Evolutionary conservation across 2,888 invertebrate species (phyloP), one percentile per base, ranked within the genome.

Genomic region (Agonopterix heracliana): DNA sequence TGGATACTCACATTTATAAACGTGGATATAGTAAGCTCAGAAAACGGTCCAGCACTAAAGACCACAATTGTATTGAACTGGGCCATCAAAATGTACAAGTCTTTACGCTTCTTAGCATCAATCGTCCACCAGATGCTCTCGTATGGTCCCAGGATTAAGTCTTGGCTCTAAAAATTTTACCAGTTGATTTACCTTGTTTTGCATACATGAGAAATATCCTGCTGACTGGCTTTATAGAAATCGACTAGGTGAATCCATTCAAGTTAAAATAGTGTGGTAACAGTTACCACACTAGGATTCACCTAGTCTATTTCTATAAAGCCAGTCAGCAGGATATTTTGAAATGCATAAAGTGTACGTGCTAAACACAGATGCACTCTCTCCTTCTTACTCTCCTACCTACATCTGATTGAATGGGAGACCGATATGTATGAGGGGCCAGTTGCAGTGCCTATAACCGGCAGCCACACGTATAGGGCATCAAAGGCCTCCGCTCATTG

Each of bases 31-130:
- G 77, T 82, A 0, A 86, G 62, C 7, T 73, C 63, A 0, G 70
- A 59, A 36, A 84, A 84, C 0, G 85, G 84, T 0, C 85, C 85
- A 0, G 84, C 84, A 0, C 77, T 77, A 47, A 85, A 85, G 0
- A 80, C 76, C 0, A 84, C 58, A 0, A 41, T 54, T 13, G 66
- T 77, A 0, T 60, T 69, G 14, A 71, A 72, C 59, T 84, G 85
- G 0, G 60, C 66, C 0, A 55, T 63, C 1, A 85, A 50, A 5
- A 84, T 65, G 14, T 56, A 59, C 9, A 81, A 34, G 2, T 77
- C 60, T 40, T 71, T 80, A 8, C 71, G 71, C 10, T 64, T 59
- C 0, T 60, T 55, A 0, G 57, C 44, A 0, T 54, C 54, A 10
- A 52, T 60, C 0, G 48, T 41, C 72, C 75, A 83, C 85, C 85